Evolutionary conservation across 2,888 invertebrate genomes (phyloP), one percentile per base, ranked within the genome.

Genomic region (Calameuta filiformis): DNA sequence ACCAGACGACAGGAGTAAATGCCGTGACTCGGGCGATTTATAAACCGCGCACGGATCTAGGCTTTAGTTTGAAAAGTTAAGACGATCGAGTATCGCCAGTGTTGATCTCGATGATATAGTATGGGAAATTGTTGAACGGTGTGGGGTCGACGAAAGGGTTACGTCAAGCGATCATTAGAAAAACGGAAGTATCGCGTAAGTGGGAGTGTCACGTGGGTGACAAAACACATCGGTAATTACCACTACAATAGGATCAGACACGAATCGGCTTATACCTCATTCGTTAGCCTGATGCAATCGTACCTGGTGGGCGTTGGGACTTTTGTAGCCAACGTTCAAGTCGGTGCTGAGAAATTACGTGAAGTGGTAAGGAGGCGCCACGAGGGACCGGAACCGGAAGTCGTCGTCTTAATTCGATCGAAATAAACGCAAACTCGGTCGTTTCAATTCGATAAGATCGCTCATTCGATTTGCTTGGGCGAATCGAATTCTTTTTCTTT

Each of bases 1-100:
- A 79, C 80, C 78, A 76, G 78, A 77, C 84, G 82, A 83, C 82
- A 78, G 77, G 78, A 81, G 79, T 73, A 71, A 71, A 71, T 56
- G 56, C 23, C 56, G 56, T 56, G 23, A 56, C 56, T 56, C 23
- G 56, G 1, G 56, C 56, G 23, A 56, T 56, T 56, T 56, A 56
- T 56, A 56, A 23, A 9, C 23, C 56, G 56, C 1, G 56, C 56
- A 56, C 56, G 56, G 23, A 56, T 56, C 56, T 56, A 23, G 56
- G 56, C 56, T 56, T 71, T 6, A 30, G 71, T 34, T 71, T 56
- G 9, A 56, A 56, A 56, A 56, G 2, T 56, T 56, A 56, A 56
- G 56, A 56, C 56, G 56, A 56, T 56, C 56, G 9, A 56, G 56
- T 23, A 15, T 15, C 23, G 56, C 23, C 23, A 9, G 23, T 23